Percentiles rank a stretch among this genome's conserved stretches.
Conservation (phyloP, 2,888 invertebrate species). For the Lycophotia porphyrea region DNA sequence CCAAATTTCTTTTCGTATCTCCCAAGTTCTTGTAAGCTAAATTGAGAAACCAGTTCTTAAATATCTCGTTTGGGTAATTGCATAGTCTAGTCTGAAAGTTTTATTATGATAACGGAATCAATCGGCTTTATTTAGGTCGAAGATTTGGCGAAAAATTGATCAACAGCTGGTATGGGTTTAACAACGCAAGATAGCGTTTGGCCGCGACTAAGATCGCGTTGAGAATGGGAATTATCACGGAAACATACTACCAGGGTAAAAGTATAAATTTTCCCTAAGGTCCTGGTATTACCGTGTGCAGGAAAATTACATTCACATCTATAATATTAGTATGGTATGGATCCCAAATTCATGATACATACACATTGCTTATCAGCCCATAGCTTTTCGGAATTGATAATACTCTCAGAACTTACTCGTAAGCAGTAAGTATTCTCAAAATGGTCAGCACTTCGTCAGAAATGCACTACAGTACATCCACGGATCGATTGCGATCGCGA, state of each 20-base stretch:
- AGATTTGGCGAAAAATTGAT: conserved; percentile 8
- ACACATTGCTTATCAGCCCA: not conserved
- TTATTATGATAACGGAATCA: conserved; percentile 34
- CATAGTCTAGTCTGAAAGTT: conserved; percentile 12
- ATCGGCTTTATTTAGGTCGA: conserved; percentile 16
- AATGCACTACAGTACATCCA: conserved; percentile 20
- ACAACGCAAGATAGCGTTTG: not conserved
- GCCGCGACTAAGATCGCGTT: no score
- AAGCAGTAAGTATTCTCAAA: not conserved
- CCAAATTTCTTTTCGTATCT: conserved; percentile 37
- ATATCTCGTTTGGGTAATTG: conserved; percentile 44
- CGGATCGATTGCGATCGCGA: conserved; percentile 45
- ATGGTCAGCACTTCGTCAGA: conserved; percentile 18
- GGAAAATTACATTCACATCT: not conserved
- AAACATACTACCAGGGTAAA: not conserved
- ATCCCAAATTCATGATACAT: not conserved
- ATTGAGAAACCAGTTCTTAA: conserved; percentile 40
- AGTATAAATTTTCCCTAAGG: not conserved
- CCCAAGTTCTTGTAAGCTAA: conserved; percentile 35
- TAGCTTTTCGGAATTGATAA: conserved; percentile 10
- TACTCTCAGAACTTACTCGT: conserved; percentile 10
- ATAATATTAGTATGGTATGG: not conserved
- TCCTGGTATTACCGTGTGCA: not conserved
- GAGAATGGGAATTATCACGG: not conserved
- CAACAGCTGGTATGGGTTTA: not conserved